These are phyloP conservation scores for Petrolisthes cinctipes DNA, from an alignment of 2,888 invertebrate species.

Conservation along the genomic window DNA sequence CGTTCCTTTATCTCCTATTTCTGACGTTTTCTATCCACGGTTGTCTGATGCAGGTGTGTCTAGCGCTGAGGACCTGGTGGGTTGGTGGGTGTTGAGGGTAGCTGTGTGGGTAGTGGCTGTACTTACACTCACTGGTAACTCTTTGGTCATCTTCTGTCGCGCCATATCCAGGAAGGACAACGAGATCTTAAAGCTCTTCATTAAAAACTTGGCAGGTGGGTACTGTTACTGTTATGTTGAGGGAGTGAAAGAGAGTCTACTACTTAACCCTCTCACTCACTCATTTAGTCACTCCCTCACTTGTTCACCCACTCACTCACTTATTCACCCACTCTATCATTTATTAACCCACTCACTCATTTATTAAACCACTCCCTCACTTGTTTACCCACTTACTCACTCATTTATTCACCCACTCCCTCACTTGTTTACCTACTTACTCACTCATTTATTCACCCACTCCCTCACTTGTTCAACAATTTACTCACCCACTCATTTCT, in stretches of 20 bases:
- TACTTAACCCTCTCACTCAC: not conserved
- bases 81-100: slow-evolving; percentile 39
- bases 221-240: not conserved
- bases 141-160: slow-evolving; percentile 67
- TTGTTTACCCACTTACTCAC: no score
- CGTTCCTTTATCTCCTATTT: no score
- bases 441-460: not conserved
- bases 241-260: not conserved
- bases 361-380: no score
- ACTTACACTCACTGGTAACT: slow-evolving; percentile 67
- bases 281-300: not conserved
- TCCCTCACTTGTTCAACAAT: not conserved
- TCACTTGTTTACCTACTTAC: no score
- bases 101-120: slow-evolving; percentile 67
- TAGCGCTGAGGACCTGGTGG: slow-evolving; percentile 38
- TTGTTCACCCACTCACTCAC: no score
- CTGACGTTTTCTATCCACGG: not conserved
- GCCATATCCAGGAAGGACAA: slow-evolving; percentile 76
- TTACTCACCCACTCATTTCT: not conserved
- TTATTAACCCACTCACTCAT: no score
- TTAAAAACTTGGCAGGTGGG: slow-evolving; percentile 76
- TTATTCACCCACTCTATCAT: no score
- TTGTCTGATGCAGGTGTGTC: slow-evolving; percentile 29
- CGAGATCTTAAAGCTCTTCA: slow-evolving; percentile 76
- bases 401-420: no score